A percentile compares a stretch with the other conserved stretches of the same genome.
Evolutionary conservation across 1,140 invertebrate genomes (phyloP).

Genomic region (Acyrthosiphon pisum): DNA sequence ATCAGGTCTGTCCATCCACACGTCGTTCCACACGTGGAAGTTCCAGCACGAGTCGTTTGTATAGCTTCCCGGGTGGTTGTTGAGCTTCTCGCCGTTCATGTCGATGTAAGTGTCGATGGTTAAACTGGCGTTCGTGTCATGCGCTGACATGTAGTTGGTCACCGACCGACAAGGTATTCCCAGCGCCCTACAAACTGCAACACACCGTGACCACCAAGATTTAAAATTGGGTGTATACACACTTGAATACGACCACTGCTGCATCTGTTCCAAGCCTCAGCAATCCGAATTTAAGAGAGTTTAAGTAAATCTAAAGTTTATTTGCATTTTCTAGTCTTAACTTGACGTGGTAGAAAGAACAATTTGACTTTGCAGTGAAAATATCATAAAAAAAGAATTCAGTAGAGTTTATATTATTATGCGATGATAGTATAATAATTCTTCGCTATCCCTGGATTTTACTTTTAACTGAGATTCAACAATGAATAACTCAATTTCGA

Average conservation of each 20-base stretch:
- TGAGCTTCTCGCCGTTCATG: conserved; percentile 70
- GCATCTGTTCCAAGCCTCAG: not conserved
- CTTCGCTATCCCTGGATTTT: not conserved
- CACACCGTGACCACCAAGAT: not conserved
- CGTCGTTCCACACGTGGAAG: conserved; percentile 87
- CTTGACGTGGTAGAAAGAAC: no score
- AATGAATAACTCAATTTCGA: not conserved
- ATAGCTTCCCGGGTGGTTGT: conserved; percentile 67
- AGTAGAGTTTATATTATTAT: no score
- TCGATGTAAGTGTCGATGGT: conserved; percentile 72
- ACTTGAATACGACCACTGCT: not conserved
- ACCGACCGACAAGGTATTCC: conserved; percentile 77
- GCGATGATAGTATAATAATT: not conserved
- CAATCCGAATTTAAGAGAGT: not conserved
- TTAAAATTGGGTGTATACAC: not conserved
- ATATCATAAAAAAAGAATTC: not conserved
- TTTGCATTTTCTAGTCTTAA: not conserved
- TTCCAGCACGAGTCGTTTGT: conserved; percentile 75
- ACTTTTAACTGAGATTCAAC: not conserved
- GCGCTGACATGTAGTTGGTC: conserved; percentile 80
- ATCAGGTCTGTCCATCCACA: conserved; percentile 81
- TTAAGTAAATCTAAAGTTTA: not conserved
- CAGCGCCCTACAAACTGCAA: conserved; percentile 67
- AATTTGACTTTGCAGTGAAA: not conserved
- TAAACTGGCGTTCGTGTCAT: conserved; percentile 73